Evolutionary conservation across 1,140 invertebrate species (phyloP).

Genomic region (Monochamus saltuarius): DNA sequence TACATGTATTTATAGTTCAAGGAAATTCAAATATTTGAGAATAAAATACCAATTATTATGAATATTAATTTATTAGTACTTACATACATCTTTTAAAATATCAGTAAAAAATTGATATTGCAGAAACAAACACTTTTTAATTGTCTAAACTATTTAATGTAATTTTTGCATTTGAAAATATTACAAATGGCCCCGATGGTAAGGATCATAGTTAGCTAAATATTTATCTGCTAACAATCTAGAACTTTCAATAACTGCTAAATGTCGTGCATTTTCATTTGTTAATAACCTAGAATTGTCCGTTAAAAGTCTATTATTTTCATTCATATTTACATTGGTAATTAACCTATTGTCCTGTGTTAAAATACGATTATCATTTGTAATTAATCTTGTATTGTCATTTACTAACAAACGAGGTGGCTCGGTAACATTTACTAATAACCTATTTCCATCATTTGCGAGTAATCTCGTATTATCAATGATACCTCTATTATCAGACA

Average conservation of each 20-base stretch:
- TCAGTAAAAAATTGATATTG: no score
- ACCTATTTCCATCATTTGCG: constrained; percentile 33
- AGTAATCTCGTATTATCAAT: constrained; percentile 29
- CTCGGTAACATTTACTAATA: constrained; percentile 33
- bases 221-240: constrained; percentile 49
- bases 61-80: no score
- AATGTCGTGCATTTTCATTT: constrained; percentile 40
- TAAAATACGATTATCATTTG: constrained; percentile 41
- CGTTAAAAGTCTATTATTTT: constrained; percentile 9
- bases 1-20: no score
- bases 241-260: constrained; percentile 42
- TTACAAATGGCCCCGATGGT: constrained; percentile 49
- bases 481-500: constrained; percentile 38
- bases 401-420: constrained; percentile 43
- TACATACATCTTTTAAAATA: no score
- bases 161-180: not conserved
- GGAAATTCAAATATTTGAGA: no score
- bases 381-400: constrained; percentile 37
- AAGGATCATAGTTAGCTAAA: constrained; percentile 48
- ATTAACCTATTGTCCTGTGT: constrained; percentile 43
- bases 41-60: no score
- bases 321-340: constrained; percentile 40
- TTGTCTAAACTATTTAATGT: no score
- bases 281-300: constrained; percentile 6
- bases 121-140: no score